A percentile compares a stretch with the other conserved stretches of the same genome.
These are phyloP conservation scores for Zeus faber DNA, from an alignment of 2,113 vertebrate genomes.

Conservation along the genomic window DNA sequence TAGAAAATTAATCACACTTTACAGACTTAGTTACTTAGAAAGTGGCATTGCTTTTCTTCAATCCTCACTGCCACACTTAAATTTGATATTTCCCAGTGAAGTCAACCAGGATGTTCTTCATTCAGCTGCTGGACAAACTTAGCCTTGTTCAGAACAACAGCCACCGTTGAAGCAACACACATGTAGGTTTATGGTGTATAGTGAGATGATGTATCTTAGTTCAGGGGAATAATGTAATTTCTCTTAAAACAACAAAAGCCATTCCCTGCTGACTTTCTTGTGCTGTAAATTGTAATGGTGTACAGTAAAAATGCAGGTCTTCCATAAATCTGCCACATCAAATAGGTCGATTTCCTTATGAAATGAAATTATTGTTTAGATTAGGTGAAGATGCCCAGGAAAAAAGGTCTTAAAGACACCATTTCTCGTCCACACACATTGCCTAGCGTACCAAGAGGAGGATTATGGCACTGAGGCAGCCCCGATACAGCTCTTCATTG, in stretches of 20 bases:
- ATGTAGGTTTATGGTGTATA: too few species aligned
- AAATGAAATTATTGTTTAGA: not conserved
- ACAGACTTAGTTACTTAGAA: too few species aligned
- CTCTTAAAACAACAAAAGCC: too few species aligned
- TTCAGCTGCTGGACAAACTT: conserved; percentile 26
- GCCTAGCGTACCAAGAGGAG: not conserved
- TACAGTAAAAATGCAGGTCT: not conserved
- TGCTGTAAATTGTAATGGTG: not conserved
- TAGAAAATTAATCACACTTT: too few species aligned
- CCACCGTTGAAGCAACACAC: conserved; percentile 10
- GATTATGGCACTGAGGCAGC: conserved; percentile 15
- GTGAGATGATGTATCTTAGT: too few species aligned
- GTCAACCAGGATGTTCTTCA: conserved; percentile 38
- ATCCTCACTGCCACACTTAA: too few species aligned
- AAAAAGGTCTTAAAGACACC: not conserved
- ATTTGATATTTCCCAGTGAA: too few species aligned
- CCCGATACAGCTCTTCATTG: conserved; percentile 9
- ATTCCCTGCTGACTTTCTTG: too few species aligned
- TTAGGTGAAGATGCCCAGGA: not conserved
- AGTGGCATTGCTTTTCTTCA: too few species aligned
- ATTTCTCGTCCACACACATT: not conserved
- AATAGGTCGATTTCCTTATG: conserved; percentile 6
- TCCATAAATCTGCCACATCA: not conserved
- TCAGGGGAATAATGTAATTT: too few species aligned
- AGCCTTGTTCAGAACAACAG: conserved; percentile 13